Conservation (phyloP, 2,797 vertebrate genomes). For the Diplodus sargus region DNA sequence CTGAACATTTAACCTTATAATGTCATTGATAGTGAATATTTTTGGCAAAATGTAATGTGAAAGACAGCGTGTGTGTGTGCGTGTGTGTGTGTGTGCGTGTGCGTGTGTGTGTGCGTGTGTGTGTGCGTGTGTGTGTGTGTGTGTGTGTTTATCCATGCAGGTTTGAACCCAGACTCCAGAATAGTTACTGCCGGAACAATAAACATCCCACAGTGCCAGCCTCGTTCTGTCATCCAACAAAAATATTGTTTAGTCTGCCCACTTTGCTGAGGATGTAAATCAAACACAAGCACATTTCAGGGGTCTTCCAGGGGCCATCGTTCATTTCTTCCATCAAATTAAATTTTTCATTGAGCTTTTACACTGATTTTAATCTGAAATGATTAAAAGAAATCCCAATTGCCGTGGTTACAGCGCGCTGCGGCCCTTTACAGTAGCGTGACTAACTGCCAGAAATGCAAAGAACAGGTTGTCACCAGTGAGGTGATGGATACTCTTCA, state of each 20-base stretch:
- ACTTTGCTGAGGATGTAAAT: conserved; percentile 39
- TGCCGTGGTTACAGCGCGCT: conserved; percentile 1
- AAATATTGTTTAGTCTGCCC: conserved; percentile 44
- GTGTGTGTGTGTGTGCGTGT: too few species aligned
- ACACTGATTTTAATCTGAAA: conserved; percentile 33
- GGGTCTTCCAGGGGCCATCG: conserved; percentile 1
- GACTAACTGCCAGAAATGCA: conserved; percentile 22
- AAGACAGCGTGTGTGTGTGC: background rate
- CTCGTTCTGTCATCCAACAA: conserved; percentile 44
- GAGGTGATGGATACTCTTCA: conserved; percentile 68
- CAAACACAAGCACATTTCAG: conserved; percentile 23
- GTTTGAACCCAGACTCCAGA: conserved; percentile 54
- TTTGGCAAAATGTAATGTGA: conserved; percentile 20
- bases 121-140: too few species aligned
- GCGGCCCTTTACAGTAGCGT: conserved; percentile 14
- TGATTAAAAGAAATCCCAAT: conserved; percentile 18
- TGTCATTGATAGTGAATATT: conserved; percentile 4
- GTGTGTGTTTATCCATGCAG: conserved; percentile 35
- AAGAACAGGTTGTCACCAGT: conserved; percentile 70
- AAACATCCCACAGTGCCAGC: conserved; percentile 50
- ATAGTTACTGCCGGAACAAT: conserved; percentile 58
- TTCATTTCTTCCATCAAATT: conserved; percentile 22
- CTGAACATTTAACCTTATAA: background rate
- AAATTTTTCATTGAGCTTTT: conserved; percentile 2
- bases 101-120: too few species aligned